Conservation (phyloP, 2,797 vertebrate species). For the Anas acuta region DNA sequence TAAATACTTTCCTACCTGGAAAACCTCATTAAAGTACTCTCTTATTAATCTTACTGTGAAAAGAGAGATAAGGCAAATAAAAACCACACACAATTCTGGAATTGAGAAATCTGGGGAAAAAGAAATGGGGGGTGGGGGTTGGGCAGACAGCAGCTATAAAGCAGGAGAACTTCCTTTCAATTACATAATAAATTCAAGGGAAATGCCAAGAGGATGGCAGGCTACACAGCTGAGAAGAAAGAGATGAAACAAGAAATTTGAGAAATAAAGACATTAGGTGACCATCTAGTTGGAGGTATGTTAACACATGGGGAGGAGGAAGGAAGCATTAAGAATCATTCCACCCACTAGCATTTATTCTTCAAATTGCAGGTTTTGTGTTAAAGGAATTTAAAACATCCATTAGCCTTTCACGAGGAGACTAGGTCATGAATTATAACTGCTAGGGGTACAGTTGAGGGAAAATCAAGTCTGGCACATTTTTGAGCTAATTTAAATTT, state of each 20-base stretch:
- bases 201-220: slow-evolving; percentile 39
- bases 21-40: neutral
- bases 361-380: slow-evolving; percentile 66
- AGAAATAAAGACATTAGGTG: slow-evolving; percentile 67
- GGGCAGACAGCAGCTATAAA: slow-evolving; percentile 14
- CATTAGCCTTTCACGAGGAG: slow-evolving; percentile 14
- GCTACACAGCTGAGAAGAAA: slow-evolving; percentile 5
- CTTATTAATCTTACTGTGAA: slow-evolving; percentile 40
- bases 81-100: slow-evolving; percentile 22
- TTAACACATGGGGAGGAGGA: slow-evolving; percentile 38
- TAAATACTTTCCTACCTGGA: neutral
- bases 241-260: slow-evolving; percentile 37
- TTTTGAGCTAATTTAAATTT: slow-evolving; percentile 43
- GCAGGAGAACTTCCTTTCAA: slow-evolving; percentile 26
- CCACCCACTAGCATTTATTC: neutral
- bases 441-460: neutral
- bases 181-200: slow-evolving; percentile 65
- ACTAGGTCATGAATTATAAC: neutral
- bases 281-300: slow-evolving; percentile 10
- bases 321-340: slow-evolving; percentile 51
- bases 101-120: slow-evolving; percentile 51
- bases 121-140: neutral
- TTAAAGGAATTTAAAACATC: slow-evolving; percentile 66
- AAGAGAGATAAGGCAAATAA: slow-evolving; percentile 43
- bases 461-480: neutral